These are phyloP conservation scores for Lomographa bimaculata DNA, from an alignment of 2,888 invertebrate genomes.

Conservation along the genomic window DNA sequence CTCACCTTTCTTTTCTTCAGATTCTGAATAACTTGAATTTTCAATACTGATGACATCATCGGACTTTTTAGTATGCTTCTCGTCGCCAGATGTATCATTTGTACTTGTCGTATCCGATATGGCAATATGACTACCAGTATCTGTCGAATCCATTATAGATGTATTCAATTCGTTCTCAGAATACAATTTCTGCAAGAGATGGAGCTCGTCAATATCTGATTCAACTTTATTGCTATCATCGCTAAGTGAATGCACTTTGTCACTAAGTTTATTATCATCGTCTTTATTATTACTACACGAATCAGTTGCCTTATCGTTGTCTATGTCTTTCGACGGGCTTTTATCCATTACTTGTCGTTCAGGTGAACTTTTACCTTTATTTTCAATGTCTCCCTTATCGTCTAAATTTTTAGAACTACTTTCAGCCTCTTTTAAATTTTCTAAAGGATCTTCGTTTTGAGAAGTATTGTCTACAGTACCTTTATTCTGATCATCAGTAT, in stretches of 20 bases:
- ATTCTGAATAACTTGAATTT: constrained; percentile 73
- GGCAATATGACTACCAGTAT: constrained; percentile 59
- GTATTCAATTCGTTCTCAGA: constrained; percentile 53
- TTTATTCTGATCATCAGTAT: constrained; percentile 22
- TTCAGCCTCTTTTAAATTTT: too few species aligned
- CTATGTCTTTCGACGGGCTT: not conserved
- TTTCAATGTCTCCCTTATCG: constrained; percentile 6
- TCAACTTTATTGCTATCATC: constrained; percentile 50
- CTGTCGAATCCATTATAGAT: constrained; percentile 56
- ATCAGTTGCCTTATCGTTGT: not conserved
- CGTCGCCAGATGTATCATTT: constrained; percentile 38
- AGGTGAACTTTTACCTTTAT: constrained; percentile 3
- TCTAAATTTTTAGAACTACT: too few species aligned
- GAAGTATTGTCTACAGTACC: too few species aligned
- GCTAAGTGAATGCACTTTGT: constrained; percentile 46
- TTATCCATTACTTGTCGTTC: too few species aligned
- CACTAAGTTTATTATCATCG: constrained; percentile 17
- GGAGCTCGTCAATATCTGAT: constrained; percentile 67
- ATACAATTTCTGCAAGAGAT: constrained; percentile 65
- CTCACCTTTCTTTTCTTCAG: constrained; percentile 44
- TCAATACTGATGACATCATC: constrained; percentile 71
- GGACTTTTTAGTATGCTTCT: constrained; percentile 37
- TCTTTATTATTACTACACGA: constrained; percentile 7
- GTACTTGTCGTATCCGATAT: constrained; percentile 55
- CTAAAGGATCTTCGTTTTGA: too few species aligned